Evolutionary conservation across 2,888 invertebrate genomes (phyloP), one percentile per base, ranked within the genome.

Genomic region (Macropis europaea): DNA sequence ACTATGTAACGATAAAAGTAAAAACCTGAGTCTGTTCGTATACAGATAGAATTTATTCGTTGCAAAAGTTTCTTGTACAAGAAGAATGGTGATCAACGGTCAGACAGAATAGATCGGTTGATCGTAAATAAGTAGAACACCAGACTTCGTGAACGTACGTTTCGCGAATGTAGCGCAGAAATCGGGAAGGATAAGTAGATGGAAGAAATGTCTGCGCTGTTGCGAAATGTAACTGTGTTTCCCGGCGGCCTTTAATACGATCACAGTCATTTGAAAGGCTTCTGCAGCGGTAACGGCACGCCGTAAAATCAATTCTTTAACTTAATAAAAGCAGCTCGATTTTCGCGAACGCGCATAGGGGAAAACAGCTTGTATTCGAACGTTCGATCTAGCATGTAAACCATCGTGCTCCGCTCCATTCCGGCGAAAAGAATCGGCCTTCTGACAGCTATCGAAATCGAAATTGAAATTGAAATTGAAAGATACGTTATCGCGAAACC

Each of bases 261-360:
- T 77, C 63, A 63, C 32, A 48, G n/a, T n/a, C 17, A 17, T 43
- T 63, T 50, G 42, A 1, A 63, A 45, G 77, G 73, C 40, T 77
- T 77, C 77, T n/a, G 28, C 26, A 40, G 22, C 19, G 28, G 24
- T 38, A 66, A 52, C 38, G 50, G 36, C 42, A 42, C 22, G 19
- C 9, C 9, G 42, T 24, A 15, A 63, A 62, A 73, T 77, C 69
- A 70, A 76, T 76, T 69, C 40, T 11, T 9, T 66, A 77, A 77
- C 52, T 73, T 15, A 64, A 68, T 76, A 59, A 57, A 59, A 17
- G 34, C 15, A 34, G 26, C n/a, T 30, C 17, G 26, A 61, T 43
- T 48, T 38, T 22, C 24, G 15, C 5, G 13, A 4, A 3, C 19
- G n/a, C n/a, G 24, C 30, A 5, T 13, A n/a, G 13, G 3, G 2